Evolutionary conservation across 2,113 vertebrate species (phyloP), one percentile per base, ranked within the genome.

Genomic region (Clarias batrachus): DNA sequence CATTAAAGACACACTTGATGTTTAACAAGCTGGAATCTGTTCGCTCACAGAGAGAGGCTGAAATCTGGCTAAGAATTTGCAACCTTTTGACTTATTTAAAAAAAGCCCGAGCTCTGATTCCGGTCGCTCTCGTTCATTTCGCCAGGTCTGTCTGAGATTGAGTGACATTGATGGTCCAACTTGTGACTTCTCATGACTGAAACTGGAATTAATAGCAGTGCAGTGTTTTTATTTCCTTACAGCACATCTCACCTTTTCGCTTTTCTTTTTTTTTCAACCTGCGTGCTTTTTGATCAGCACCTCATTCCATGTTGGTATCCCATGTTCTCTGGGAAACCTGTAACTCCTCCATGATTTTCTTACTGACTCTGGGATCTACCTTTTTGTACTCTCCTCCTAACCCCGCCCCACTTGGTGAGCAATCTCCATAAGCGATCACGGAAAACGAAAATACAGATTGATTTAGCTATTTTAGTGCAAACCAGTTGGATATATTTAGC

Each of bases 371-470:
- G 25, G 59, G 73, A 77, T 85, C 48, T 21, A 62, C 52, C 74
- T 79, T n/a, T 3, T 77, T 79, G 54, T n/a, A 79, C 60, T 66
- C 30, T n/a, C 37, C 59, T 48, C 37, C 56, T 41, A 74, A 56
- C 54, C 37, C 16, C 19, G 27, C 66, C 79, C 60, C 63, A 63
- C 25, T 65, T 30, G 63, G 13, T 11, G 12, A 11, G 77, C 85
- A 73, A 74, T 74, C 73, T 73, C 71, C 63, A 25, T 70, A 60
- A 87, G 79, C 66, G 82, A 85, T 66, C 41, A 14, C 19, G 27
- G 16, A 25, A 25, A 56, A 48, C 48, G 48, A 48, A 90, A 91
- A 86, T 79, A 48, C 86, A 87, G 84, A 89, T 76, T 76, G 66
- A 89, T 88, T 82, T 13, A 30, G 60, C 80, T 37, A 54, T 83